These are phyloP conservation scores for Rousettus madagascariensis DNA, from an alignment of 2,797 vertebrate species.

Conservation along the genomic window DNA sequence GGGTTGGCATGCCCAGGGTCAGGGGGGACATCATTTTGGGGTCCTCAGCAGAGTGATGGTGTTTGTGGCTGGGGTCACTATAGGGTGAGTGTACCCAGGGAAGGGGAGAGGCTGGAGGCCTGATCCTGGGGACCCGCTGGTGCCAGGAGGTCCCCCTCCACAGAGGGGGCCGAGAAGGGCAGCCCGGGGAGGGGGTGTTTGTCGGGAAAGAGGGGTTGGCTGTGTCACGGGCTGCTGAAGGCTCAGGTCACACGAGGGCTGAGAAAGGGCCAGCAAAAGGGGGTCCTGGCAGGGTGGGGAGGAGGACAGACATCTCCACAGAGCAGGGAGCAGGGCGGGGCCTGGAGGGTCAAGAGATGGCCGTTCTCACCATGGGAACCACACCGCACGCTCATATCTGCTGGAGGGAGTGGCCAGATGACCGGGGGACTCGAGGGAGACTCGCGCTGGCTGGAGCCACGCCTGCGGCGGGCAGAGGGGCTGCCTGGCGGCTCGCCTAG, in stretches of 20 bases:
- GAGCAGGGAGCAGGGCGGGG: neutral
- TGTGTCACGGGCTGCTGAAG: accelerated
- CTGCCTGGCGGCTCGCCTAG: neutral
- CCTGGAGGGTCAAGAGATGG: neutral
- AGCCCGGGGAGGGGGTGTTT: neutral
- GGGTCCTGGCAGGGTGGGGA: neutral
- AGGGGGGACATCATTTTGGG: neutral
- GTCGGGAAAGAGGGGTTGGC: neutral
- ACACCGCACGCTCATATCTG: neutral
- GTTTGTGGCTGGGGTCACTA: neutral
- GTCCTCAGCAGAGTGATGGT: neutral
- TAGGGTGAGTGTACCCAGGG: neutral
- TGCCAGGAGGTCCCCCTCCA: neutral
- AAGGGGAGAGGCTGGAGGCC: neutral
- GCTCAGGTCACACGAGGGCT: accelerated
- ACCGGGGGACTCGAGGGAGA: too few species aligned
- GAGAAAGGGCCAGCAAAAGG: neutral
- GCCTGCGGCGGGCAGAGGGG: neutral
- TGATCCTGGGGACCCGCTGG: neutral
- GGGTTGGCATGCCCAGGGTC: neutral
- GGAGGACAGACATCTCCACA: accelerated
- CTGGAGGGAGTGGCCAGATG: neutral
- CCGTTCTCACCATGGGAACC: neutral
- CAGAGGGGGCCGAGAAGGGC: neutral
- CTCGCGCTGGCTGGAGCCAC: accelerated